Evolutionary conservation across 2,113 vertebrate species (phyloP).

Genomic region (Grallaria varia): DNA sequence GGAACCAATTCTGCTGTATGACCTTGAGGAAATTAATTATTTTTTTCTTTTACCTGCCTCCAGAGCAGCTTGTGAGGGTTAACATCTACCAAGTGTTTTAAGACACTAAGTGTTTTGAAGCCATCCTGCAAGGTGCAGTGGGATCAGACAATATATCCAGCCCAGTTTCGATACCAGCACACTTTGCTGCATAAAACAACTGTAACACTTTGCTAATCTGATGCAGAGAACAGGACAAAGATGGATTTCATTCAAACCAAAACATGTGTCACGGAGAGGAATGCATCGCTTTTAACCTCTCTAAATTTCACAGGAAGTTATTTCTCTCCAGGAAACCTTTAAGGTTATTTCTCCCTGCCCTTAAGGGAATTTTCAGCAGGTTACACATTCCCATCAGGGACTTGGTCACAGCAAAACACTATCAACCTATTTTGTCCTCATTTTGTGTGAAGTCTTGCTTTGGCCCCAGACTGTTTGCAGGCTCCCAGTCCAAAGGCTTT

Average conservation of each 20-base stretch:
- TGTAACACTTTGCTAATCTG: not conserved
- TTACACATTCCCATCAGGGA: conserved; percentile 11
- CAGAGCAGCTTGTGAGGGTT: not conserved
- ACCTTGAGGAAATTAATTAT: not conserved
- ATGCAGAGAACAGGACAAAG: not conserved
- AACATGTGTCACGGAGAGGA: not conserved
- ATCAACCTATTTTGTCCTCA: conserved; percentile 21
- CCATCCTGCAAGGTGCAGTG: not conserved
- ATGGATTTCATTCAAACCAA: not conserved
- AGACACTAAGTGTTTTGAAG: no score
- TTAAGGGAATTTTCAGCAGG: conserved; percentile 13
- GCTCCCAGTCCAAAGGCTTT: conserved; percentile 43
- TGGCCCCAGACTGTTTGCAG: conserved; percentile 41
- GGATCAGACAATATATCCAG: not conserved
- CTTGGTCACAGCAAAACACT: not conserved
- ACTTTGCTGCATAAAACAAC: not conserved
- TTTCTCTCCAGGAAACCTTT: conserved; percentile 37
- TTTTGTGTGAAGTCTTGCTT: conserved; percentile 22
- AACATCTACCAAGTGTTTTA: no score
- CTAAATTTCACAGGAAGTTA: not conserved
- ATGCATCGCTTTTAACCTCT: not conserved
- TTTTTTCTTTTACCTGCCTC: not conserved
- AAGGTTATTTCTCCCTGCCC: not conserved
- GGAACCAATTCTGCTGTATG: not conserved
- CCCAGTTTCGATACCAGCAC: not conserved